Evolutionary conservation across 2,797 vertebrate species (phyloP).

Genomic region (Holocentrus rufus): DNA sequence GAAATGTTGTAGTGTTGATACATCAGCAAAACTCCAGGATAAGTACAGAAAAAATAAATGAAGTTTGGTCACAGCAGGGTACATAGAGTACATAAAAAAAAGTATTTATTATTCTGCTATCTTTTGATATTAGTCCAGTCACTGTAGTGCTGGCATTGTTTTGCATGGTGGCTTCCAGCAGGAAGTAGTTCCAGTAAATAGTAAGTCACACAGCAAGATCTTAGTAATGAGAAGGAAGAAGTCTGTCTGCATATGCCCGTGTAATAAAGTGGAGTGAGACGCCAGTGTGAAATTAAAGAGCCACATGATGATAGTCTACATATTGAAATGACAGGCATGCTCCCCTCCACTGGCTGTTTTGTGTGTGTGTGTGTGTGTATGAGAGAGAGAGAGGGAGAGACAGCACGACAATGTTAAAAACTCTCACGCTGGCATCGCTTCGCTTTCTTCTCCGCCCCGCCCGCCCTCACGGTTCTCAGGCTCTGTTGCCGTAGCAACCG

Average conservation of each 20-base stretch:
- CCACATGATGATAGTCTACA: background rate
- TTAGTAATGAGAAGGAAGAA: background rate
- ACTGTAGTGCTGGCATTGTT: background rate
- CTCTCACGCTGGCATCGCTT: conserved; percentile 38
- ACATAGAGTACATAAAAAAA: too few relatives aligned
- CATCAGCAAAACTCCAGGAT: too few relatives aligned
- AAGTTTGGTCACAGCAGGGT: too few relatives aligned
- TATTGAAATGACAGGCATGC: background rate
- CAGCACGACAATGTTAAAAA: conserved; percentile 24
- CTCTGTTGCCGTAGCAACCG: conserved; percentile 67
- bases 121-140: too few relatives aligned
- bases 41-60: too few relatives aligned
- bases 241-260: background rate
- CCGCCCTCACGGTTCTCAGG: conserved; percentile 62
- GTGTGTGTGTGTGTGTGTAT: background rate
- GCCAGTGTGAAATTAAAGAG: background rate
- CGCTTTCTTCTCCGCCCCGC: conserved; percentile 15
- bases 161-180: background rate
- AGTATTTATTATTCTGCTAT: too few relatives aligned
- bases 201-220: background rate
- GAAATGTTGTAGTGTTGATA: too few relatives aligned
- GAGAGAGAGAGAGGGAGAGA: background rate
- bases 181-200: background rate
- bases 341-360: background rate
- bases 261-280: background rate